Percentiles rank a stretch among this genome's conserved stretches.
Conservation (phyloP, 2,888 invertebrate genomes). For the Saturnia pavonia region DNA sequence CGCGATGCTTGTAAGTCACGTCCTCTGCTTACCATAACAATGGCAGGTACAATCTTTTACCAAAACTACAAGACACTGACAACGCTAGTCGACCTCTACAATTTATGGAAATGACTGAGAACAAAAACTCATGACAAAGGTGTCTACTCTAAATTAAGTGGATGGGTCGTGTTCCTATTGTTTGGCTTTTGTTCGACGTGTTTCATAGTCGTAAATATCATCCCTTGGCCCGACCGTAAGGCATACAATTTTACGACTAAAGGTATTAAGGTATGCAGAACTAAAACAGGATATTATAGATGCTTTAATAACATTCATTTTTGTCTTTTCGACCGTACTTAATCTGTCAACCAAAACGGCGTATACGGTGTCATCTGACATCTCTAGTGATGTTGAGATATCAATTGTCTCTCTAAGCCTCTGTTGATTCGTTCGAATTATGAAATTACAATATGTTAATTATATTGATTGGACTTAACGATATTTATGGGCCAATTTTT, state of each 20-base stretch:
- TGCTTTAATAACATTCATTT: neutral
- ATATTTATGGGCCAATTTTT: no score
- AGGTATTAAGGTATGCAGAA: conserved; percentile 36
- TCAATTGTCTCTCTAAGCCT: no score
- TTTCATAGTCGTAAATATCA: conserved; percentile 70
- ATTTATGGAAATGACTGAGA: conserved; percentile 80
- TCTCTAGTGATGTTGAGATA: no score
- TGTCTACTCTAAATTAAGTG: conserved; percentile 80
- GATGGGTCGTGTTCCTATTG: conserved; percentile 74
- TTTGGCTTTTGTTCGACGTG: conserved; percentile 62
- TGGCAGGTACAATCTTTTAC: conserved; percentile 65
- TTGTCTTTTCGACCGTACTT: neutral
- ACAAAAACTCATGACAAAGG: conserved; percentile 79
- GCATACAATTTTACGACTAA: conserved; percentile 38
- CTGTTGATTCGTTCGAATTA: no score
- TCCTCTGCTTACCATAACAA: conserved; percentile 74
- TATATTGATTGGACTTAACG: no score
- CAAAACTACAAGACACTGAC: conserved; percentile 46
- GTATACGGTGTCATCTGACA: no score
- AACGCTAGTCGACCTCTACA: conserved; percentile 63
- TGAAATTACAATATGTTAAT: no score
- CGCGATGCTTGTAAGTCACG: conserved; percentile 65
- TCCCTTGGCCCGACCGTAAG: conserved; percentile 46
- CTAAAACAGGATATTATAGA: neutral
- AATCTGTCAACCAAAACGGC: neutral